These are phyloP conservation scores for Diadumene lineata DNA, from an alignment of 92 coral and sea anemone genomes.

Conservation along the genomic window DNA sequence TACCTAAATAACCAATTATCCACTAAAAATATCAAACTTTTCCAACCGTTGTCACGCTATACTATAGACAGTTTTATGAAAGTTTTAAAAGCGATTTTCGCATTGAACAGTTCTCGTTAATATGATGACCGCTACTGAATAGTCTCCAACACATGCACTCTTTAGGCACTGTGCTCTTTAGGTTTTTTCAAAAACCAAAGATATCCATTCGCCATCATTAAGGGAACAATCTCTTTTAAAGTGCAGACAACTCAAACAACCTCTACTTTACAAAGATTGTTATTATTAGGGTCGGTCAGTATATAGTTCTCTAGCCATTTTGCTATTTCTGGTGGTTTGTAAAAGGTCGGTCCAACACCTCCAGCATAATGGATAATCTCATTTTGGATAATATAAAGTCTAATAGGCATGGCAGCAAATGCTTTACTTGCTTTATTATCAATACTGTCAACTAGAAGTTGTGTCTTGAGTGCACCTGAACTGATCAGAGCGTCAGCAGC, in stretches of 20 bases:
- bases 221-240: no score
- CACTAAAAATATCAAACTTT: no score
- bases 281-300: slow-evolving; percentile 17
- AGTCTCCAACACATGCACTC: no score
- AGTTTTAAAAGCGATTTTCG: no score
- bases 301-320: slow-evolving; percentile 56
- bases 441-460: slow-evolving; percentile 62
- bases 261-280: background rate
- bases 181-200: no score
- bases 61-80: no score
- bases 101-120: no score
- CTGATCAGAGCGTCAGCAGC: slow-evolving; percentile 63
- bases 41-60: no score
- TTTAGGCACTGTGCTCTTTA: no score
- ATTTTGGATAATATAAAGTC: slow-evolving; percentile 63
- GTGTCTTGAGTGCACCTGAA: slow-evolving; percentile 32
- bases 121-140: no score
- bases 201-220: no score
- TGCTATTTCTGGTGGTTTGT: slow-evolving; percentile 51
- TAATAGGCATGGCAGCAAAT: slow-evolving; percentile 67
- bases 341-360: slow-evolving; percentile 73
- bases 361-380: slow-evolving; percentile 64
- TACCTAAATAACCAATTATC: no score
- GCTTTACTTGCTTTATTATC: slow-evolving; percentile 56
- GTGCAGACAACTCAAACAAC: background rate